Base-by-base conservation (phyloP, 1,140 invertebrate genomes). In the Liolophura sinensis region DNA sequence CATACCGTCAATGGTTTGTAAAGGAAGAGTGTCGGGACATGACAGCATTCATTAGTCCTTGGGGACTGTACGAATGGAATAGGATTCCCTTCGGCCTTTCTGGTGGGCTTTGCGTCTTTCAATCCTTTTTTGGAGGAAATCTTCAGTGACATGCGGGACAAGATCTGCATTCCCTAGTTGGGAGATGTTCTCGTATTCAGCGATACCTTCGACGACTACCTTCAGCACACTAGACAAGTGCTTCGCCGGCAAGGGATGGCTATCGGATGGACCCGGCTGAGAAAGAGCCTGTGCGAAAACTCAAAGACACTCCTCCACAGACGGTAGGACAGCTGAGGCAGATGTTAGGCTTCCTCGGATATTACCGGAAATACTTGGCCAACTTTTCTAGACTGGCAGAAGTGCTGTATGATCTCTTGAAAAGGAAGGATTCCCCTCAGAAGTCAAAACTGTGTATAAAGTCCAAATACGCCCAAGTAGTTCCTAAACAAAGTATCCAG, bases 311-410 rank as follows among this genome's bases (percentile, higher is more conserved):
- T n/a, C n/a, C n/a, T n/a, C n/a, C n/a, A n/a, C n/a, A n/a, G n/a
- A n/a, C n/a, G n/a, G n/a, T n/a, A n/a, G n/a, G n/a, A n/a, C n/a
- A n/a, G 31, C 9, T 40, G 31, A 40, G 3, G 31, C 9, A 40
- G 9, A 5, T 40, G 31, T 9, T 5, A 40, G 31, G 31, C 9
- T 40, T 3, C 31, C 31, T n/a, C n/a, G n/a, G n/a, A n/a, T n/a
- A n/a, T n/a, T n/a, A n/a, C n/a, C 73, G 24, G 1, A 70, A 73
- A 64, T 86, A 84, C 68, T 75, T 87, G 25, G 78, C 65, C 63
- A 75, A 78, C 60, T 71, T 74, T 77, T 82, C 82, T 14, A n/a
- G 68, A 6, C 22, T 40, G 40, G 64, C 68, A n/a, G 65, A 68
- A 56, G 51, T 31, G 12, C 24, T 55, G n/a, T n/a, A n/a, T n/a